Evolutionary conservation across 2,888 invertebrate genomes (phyloP).

Genomic region (Epistrophe grossulariae): DNA sequence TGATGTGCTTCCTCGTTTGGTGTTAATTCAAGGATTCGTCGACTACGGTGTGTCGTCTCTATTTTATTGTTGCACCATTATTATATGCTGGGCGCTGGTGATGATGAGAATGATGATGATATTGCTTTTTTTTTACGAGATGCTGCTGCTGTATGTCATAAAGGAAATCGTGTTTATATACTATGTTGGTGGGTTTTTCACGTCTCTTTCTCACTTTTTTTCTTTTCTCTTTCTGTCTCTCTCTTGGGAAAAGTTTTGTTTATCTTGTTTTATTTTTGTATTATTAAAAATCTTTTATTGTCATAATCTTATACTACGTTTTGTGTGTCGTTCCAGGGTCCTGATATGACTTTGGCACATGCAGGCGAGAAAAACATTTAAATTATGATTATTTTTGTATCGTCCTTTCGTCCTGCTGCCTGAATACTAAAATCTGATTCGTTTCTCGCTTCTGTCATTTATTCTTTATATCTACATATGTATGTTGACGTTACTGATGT

Average conservation of each 20-base stretch:
- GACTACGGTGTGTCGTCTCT: conserved; percentile 52
- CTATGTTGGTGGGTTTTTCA: conserved; percentile 30
- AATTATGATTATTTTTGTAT: conserved; percentile 74
- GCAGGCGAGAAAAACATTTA: conserved; percentile 60
- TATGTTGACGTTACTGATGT: conserved; percentile 20
- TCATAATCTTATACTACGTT: conserved; percentile 67
- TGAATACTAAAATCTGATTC: conserved; percentile 44
- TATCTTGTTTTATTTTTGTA: conserved; percentile 61
- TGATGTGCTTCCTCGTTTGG: background rate
- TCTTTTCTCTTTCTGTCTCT: conserved; percentile 4
- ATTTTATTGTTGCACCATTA: conserved; percentile 74
- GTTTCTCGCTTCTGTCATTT: conserved; percentile 22
- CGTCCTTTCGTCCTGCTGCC: conserved; percentile 31
- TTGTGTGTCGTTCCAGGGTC: conserved; percentile 39
- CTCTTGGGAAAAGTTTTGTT: conserved; percentile 25
- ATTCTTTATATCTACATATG: background rate
- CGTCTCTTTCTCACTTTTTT: background rate
- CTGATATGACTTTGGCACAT: conserved; percentile 35
- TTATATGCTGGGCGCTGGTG: conserved; percentile 45
- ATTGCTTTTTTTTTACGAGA: conserved; percentile 66
- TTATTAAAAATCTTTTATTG: conserved; percentile 71
- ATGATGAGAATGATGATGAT: conserved; percentile 65
- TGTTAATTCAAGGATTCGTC: conserved; percentile 65
- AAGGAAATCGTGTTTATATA: conserved; percentile 62
- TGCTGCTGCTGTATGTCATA: conserved; percentile 38